Evolutionary conservation across 2,888 invertebrate genomes (phyloP), one percentile per base, ranked within the genome.

Genomic region (Drosophila nr. fundita): DNA sequence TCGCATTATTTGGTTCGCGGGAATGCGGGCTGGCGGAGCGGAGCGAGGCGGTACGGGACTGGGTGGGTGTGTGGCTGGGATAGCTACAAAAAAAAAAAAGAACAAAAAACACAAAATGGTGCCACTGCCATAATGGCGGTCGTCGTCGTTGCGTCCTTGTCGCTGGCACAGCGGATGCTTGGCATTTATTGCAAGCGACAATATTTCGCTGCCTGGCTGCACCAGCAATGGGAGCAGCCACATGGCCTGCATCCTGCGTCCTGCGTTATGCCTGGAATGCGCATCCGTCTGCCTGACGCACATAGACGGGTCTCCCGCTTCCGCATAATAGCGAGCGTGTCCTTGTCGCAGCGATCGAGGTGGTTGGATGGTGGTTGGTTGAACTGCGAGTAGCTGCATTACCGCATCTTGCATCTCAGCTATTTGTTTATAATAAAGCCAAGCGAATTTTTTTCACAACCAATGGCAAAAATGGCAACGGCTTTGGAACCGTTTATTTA

Each of bases 111-210:
- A 87, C 78, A 84, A 85, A 85, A 85, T 87, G 87, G 86, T 81
- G 87, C 68, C 82, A 68, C 76, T 69, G 76, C 83, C 80, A 87
- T 84, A 87, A 85, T 85, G 83, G 83, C 79, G 85, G 79, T 75
- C 71, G 72, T 62, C 62, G 79, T 50, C 73, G 73, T 54, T 36
- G 36, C 27, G 54, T 54, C 54, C 36, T 54, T 69, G 77, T 71
- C 68, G 70, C 83, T 80, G 88, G 80, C 83, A 82, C 88, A 86
- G 76, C 86, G 88, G 87, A 89, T 85, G 88, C 78, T 85, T 87
- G 87, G 85, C 88, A 88, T 90, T 89, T 89, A 90, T 87, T 83
- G 83, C 88, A 78, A 83, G 87, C 88, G 88, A 88, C 88, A 89
- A 89, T 87, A 87, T 87, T 89, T 87, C 75, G 84, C 84, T 84